Evolutionary conservation across 2,113 vertebrate species (phyloP).

Genomic region (Copsychus sechellarum): DNA sequence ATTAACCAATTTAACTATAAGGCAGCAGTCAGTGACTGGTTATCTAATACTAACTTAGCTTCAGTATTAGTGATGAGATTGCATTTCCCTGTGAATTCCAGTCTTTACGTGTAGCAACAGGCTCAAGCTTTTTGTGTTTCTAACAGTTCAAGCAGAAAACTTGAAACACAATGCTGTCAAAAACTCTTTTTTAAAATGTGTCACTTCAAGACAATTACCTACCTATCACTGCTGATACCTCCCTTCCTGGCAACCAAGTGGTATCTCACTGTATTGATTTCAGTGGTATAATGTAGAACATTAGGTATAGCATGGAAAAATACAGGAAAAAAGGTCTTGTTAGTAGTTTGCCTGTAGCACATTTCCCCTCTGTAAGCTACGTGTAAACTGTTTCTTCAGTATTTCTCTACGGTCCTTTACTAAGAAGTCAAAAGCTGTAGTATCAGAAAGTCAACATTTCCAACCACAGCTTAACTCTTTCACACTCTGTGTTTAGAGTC

Average conservation of each 20-base stretch:
- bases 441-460: neutral
- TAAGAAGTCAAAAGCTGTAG: neutral
- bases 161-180: neutral
- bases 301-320: neutral
- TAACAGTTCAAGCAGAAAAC: neutral
- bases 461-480: neutral
- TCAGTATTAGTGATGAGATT: neutral
- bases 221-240: neutral
- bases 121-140: neutral
- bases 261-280: neutral
- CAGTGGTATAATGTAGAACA: neutral
- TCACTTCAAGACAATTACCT: neutral
- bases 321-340: neutral
- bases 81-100: neutral
- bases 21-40: neutral
- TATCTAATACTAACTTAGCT: neutral
- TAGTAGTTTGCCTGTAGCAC: neutral
- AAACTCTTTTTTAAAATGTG: neutral
- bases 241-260: conserved; percentile 10
- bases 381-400: neutral
- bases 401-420: neutral
- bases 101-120: neutral
- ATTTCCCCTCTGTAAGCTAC: neutral
- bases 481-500: neutral
- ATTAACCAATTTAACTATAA: neutral